Percentiles rank a stretch among this genome's conserved stretches.
phyloP scores from a whole-genome alignment of 35 echinoderm and acorn worm species.

The Lytechinus variegatus region DNA sequence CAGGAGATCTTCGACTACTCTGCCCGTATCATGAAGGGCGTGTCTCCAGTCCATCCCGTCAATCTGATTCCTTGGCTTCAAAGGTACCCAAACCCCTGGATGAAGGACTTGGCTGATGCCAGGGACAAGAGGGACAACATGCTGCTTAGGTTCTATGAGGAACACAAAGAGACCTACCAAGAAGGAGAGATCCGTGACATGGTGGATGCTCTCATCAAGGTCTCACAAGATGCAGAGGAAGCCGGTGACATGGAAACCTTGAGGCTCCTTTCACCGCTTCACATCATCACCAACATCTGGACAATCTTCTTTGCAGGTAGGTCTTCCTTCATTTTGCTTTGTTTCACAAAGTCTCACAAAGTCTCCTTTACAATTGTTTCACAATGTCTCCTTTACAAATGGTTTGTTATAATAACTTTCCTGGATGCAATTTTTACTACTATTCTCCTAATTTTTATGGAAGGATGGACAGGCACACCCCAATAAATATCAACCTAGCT shows the following conservation, averaged over 20 bases:
- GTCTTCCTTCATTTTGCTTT: background rate
- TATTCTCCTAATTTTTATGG: background rate
- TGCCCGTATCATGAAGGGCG: slow-evolving; percentile 83
- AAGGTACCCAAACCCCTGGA: slow-evolving; percentile 92
- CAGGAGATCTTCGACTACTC: slow-evolving; percentile 90
- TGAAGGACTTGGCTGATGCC: slow-evolving; percentile 71
- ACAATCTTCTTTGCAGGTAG: slow-evolving; percentile 99
- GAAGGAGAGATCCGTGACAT: slow-evolving; percentile 82
- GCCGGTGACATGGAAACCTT: slow-evolving; percentile 71
- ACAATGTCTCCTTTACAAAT: background rate
- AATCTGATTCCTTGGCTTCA: slow-evolving; percentile 93
- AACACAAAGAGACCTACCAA: slow-evolving; percentile 81
- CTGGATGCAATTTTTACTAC: background rate
- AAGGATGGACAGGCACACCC: no score
- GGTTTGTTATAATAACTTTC: background rate
- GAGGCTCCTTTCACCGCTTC: slow-evolving; percentile 79
- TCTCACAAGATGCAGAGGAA: slow-evolving; percentile 67
- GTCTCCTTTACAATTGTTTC: background rate
- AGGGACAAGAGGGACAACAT: slow-evolving; percentile 73
- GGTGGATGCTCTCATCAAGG: slow-evolving; percentile 88
- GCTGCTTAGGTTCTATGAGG: slow-evolving; percentile 80
- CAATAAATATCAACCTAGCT: no score
- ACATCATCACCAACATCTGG: slow-evolving; percentile 99
- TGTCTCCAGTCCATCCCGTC: slow-evolving; percentile 93
- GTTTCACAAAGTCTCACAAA: background rate